phyloP scores from a whole-genome alignment of 1,140 invertebrate species.

The Planococcus citri region DNA sequence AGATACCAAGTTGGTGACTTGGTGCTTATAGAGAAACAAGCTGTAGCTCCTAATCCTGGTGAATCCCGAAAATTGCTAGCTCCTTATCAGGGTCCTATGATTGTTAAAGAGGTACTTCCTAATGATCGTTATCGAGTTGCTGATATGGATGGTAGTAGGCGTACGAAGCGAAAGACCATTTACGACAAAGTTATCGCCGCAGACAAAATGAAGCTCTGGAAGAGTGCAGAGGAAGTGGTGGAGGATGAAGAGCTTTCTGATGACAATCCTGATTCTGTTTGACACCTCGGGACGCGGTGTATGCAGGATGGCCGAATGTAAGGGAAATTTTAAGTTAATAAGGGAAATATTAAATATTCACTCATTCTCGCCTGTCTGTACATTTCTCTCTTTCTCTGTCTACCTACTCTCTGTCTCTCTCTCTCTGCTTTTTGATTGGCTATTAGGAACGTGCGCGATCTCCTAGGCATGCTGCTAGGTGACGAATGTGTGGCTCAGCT shows the following conservation, averaged over 20 bases:
- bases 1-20: conserved; percentile 22
- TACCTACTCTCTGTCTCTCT: too few relatives aligned
- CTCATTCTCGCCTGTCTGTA: too few relatives aligned
- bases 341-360: too few relatives aligned
- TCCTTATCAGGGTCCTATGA: conserved; percentile 23
- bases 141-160: conserved; percentile 21
- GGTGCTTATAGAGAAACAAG: conserved; percentile 21
- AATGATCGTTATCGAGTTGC: conserved; percentile 21
- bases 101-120: conserved; percentile 15
- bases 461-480: too few relatives aligned
- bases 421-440: too few relatives aligned
- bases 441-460: too few relatives aligned
- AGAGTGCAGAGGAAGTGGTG: too few relatives aligned
- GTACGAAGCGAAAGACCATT: not conserved
- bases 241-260: not conserved
- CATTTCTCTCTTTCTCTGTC: too few relatives aligned
- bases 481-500: too few relatives aligned
- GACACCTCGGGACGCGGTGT: not conserved
- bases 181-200: not conserved
- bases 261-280: not conserved
- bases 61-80: conserved; percentile 18
- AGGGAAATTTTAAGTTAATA: not conserved
- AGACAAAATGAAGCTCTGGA: not conserved
- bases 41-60: not conserved
- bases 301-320: conserved; percentile 5